phyloP scores from a whole-genome alignment of 1,140 invertebrate species.

The Bactericera cockerelli region DNA sequence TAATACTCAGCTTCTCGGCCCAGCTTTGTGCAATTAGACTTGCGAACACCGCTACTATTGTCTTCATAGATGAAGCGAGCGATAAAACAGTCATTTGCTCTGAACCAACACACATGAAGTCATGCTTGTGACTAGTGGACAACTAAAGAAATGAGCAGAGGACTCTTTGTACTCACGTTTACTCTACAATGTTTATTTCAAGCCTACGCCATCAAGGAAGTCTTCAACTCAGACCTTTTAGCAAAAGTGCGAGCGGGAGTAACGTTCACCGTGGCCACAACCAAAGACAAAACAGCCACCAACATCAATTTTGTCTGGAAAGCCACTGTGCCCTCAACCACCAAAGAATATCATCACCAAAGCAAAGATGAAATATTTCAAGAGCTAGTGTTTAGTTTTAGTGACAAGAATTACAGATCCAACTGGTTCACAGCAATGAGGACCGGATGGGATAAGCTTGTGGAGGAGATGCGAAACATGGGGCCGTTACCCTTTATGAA shows the following conservation, averaged over 20 bases:
- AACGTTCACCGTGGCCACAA: background rate
- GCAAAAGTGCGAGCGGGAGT: background rate
- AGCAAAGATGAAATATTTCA: background rate
- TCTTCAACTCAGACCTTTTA: background rate
- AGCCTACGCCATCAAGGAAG: background rate
- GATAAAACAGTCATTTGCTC: no score
- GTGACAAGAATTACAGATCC: background rate
- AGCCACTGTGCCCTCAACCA: background rate
- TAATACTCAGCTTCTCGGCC: no score
- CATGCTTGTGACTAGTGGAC: no score
- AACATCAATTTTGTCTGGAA: conserved; percentile 6
- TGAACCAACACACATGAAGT: no score
- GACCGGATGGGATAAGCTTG: background rate
- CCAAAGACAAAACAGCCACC: background rate
- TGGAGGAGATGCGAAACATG: background rate
- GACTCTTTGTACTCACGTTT: no score
- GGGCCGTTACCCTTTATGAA: background rate
- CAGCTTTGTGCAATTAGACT: no score
- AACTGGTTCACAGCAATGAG: conserved; percentile 1
- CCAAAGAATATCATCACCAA: background rate
- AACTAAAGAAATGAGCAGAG: no score
- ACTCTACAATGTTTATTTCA: background rate
- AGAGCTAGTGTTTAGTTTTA: background rate
- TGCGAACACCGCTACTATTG: no score
- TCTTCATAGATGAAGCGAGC: no score